phyloP scores from a whole-genome alignment of 1,140 invertebrate genomes.

The Acyrthosiphon pisum region DNA sequence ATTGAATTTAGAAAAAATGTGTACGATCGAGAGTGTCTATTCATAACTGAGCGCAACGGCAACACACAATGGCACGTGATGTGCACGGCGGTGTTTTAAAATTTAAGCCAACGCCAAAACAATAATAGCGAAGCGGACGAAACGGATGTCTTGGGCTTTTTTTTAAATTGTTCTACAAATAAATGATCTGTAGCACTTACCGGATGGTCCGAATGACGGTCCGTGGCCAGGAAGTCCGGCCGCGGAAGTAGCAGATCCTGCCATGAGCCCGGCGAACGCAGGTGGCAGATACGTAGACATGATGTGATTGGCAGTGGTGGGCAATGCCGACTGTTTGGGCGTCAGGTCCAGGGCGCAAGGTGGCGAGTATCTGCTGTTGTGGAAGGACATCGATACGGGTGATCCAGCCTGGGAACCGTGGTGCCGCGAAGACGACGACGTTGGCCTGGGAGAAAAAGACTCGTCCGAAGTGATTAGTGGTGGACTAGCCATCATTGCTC shows the following conservation, averaged over 20 bases:
- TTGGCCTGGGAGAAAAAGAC: constrained; percentile 62
- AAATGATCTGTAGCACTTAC: background rate
- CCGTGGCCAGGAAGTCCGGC: background rate
- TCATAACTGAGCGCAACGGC: constrained; percentile 8
- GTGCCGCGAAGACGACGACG: constrained; percentile 65
- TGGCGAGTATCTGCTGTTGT: constrained; percentile 64
- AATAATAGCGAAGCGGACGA: background rate
- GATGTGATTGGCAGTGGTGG: constrained; percentile 59
- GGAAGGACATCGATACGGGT: constrained; percentile 63
- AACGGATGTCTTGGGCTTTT: background rate
- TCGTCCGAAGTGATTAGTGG: constrained; percentile 62
- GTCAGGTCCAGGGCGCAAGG: constrained; percentile 70
- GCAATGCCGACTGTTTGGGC: constrained; percentile 63
- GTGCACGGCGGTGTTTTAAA: background rate
- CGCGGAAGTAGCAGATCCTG: background rate
- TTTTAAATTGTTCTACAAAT: background rate
- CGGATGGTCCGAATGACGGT: constrained; percentile 34
- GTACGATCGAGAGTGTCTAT: constrained; percentile 26
- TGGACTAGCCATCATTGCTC: constrained; percentile 27
- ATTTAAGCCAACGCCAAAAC: constrained; percentile 3
- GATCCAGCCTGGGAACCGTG: constrained; percentile 65
- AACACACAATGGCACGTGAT: constrained; percentile 26
- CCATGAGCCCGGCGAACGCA: constrained; percentile 56
- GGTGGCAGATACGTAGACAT: constrained; percentile 58
- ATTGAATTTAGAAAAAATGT: constrained; percentile 34